Evolutionary conservation across 2,797 vertebrate species (phyloP), one percentile per base, ranked within the genome.

Genomic region (Hipposideros larvatus): DNA sequence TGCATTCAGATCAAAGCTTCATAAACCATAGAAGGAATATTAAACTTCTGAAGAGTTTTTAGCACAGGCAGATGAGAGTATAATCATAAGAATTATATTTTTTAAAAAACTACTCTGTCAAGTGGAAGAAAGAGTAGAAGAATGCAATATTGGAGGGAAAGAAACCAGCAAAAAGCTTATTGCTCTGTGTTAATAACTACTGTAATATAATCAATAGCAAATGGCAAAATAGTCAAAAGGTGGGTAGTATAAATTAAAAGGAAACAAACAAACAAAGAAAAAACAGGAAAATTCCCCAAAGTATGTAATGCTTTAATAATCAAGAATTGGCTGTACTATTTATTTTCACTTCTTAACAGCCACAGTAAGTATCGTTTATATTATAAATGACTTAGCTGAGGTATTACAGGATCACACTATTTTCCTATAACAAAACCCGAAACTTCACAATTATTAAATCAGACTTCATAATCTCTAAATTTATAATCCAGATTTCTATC

Each of bases 261-360:
- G 82, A 92, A 83, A 70, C 46, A 18, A 90, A 90, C 48, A 9
- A 70, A 63, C 11, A 48, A 73, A 95, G 9, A 63, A 73, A 95
- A 6, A 63, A 63, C 2, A 84, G 4, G 10, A 61, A 84, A 78
- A 57, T 85, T 65, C n/a, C 28, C 24, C 34, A 59, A 31, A 15
- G n/a, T 37, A 22, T 7, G 15, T 41, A 87, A 77, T 34, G 37
- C 14, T 7, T 68, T 61, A 82, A 24, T 87, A 48, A 94, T 71
- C 7, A 77, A 57, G 14, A 63, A 87, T 4, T 82, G 59, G 61
- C 48, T 34, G 3, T 53, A 74, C 43, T 70, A 65, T 19, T 78
- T 91, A 55, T 74, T 92, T 79, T 84, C 16, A 66, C 51, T 79
- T 88, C 31, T 85, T 91, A 87, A 31, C 63, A 84, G 11, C 0